Percentiles rank a stretch among this genome's conserved stretches.
These are phyloP conservation scores for Perca flavescens DNA, from an alignment of 2,113 vertebrate genomes.

Conservation along the genomic window DNA sequence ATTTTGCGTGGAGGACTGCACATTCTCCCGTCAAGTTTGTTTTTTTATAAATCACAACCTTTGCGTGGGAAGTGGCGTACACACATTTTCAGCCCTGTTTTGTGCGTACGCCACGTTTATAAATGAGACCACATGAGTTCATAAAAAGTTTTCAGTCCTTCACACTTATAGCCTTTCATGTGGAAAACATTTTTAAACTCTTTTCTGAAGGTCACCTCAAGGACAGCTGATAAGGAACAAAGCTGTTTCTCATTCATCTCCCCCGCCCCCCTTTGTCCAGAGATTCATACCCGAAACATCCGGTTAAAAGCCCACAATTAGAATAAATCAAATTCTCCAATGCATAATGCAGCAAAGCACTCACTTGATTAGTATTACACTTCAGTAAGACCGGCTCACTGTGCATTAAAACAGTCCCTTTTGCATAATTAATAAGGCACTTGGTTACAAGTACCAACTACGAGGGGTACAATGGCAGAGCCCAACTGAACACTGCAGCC, in stretches of 20 bases:
- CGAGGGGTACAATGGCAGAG: conserved; percentile 58
- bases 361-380: conserved; percentile 76
- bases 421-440: conserved; percentile 80
- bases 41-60: too few relatives aligned
- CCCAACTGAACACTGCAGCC: conserved; percentile 74
- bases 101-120: too few relatives aligned
- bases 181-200: conserved; percentile 6
- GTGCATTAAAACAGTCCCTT: conserved; percentile 71
- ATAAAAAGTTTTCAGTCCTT: not conserved
- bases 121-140: not conserved
- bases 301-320: conserved; percentile 42
- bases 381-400: conserved; percentile 52
- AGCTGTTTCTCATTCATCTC: not conserved
- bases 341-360: conserved; percentile 74
- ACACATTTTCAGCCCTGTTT: too few relatives aligned
- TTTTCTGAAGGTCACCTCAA: conserved; percentile 27
- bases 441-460: conserved; percentile 79
- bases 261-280: conserved; percentile 7
- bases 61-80: too few relatives aligned
- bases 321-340: conserved; percentile 69
- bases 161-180: not conserved
- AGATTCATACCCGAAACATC: conserved; percentile 46
- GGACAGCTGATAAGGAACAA: not conserved
- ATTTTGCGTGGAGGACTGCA: too few relatives aligned
- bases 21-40: too few relatives aligned